Percentiles rank a stretch among this genome's conserved stretches.
These are phyloP conservation scores for Parapristionchus giblindavisi DNA, from an alignment of 2,888 invertebrate genomes.

Conservation along the genomic window DNA sequence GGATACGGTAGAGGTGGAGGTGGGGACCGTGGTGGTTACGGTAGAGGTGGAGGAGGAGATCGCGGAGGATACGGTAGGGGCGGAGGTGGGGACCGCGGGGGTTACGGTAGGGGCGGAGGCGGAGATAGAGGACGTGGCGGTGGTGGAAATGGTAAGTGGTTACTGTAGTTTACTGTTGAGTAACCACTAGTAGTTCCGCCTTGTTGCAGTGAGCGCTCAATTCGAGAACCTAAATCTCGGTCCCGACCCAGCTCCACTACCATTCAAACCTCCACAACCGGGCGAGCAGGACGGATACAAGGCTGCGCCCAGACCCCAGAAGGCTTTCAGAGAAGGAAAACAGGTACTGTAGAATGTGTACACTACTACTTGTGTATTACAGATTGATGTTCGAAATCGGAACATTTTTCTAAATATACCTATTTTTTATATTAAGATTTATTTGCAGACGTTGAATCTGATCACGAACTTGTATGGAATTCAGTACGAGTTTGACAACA, in stretches of 20 bases:
- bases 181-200: background rate
- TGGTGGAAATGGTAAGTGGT: background rate
- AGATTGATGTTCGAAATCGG: no score
- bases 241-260: background rate
- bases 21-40: no score
- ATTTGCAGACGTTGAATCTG: no score
- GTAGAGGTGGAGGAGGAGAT: slow-evolving; percentile 1
- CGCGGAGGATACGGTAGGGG: background rate
- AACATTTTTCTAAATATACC: no score
- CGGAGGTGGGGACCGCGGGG: background rate
- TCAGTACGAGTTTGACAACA: no score
- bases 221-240: slow-evolving; percentile 1
- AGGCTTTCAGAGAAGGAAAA: slow-evolving; percentile 12
- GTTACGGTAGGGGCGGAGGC: background rate
- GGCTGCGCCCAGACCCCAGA: slow-evolving; percentile 10
- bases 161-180: background rate
- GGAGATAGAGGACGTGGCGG: background rate
- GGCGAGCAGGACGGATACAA: slow-evolving; percentile 29
- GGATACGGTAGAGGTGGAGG: slow-evolving; percentile 10
- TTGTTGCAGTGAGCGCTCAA: background rate
- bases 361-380: no score
- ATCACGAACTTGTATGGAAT: no score
- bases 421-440: no score
- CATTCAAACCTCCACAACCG: background rate
- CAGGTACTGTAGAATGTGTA: slow-evolving; percentile 7